Percentiles rank a stretch among this genome's conserved stretches.
phyloP scores from a whole-genome alignment of 2,113 vertebrate species.

The Colossoma macropomum region DNA sequence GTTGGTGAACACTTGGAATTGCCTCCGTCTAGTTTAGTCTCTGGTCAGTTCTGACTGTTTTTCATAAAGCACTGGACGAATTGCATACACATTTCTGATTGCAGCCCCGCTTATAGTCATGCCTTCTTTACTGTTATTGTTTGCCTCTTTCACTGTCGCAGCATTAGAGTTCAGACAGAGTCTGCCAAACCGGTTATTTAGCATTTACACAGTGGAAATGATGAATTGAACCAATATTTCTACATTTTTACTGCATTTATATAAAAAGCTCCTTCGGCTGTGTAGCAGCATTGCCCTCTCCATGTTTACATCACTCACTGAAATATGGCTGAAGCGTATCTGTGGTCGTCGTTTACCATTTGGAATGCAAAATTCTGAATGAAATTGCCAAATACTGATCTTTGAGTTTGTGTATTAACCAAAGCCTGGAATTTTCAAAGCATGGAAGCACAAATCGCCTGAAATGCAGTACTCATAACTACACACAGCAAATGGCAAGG shows the following conservation, averaged over 20 bases:
- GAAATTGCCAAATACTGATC: background rate
- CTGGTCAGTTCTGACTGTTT: background rate
- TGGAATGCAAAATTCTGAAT: slow-evolving; percentile 14
- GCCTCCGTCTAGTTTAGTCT: background rate
- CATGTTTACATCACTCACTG: background rate
- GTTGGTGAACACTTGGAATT: slow-evolving; percentile 4
- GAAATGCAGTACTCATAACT: no score
- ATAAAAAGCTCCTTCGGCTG: background rate
- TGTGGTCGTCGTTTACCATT: slow-evolving; percentile 13
- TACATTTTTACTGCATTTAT: background rate
- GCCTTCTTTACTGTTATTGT: background rate
- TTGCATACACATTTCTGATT: background rate
- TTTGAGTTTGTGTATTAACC: background rate
- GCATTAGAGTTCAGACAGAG: background rate
- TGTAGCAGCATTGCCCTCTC: background rate
- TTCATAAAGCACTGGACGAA: background rate
- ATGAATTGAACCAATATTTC: background rate
- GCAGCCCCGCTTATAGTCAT: background rate
- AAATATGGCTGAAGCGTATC: background rate
- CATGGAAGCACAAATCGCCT: background rate
- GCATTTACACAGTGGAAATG: background rate
- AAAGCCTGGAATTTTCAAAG: background rate
- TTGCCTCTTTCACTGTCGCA: background rate
- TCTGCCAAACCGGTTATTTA: background rate
- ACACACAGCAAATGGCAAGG: no score